Base-by-base conservation (phyloP, 2,113 vertebrate genomes). In the Nanorana parkeri region DNA sequence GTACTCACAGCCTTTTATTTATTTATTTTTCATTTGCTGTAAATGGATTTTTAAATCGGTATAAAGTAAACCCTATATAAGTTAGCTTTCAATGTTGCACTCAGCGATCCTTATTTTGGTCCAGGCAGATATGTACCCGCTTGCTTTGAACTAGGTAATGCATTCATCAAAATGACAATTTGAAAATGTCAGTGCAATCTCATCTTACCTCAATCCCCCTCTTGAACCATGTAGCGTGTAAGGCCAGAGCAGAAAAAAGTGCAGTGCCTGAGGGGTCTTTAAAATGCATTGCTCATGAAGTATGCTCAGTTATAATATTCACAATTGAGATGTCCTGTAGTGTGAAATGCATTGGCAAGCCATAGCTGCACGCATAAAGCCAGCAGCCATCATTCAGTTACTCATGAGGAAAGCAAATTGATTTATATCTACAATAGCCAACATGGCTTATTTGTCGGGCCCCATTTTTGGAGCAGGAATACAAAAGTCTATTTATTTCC, bases 161-260 rank as follows among this genome's bases (percentile, higher is more conserved):
- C 78, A 80, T 69, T 80, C 67, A 80, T 79, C 78, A 80, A 68
- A 36, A 58, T 80, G 78, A 80, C 66, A 80, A 69, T 80, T 80
- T 65, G 47, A 80, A 80, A 80, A 69, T 80, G 66, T 80, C 78
- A 80, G 67, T 61, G 67, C 66, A 80, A 71, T 69, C 78, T 71
- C 67, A 69, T 69, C 67, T 80, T 80, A 78, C 77, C 77, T 68
- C 76, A 54, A 7, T n/a, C 64, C 52, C 29, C 29, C 26, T 54
- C 54, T 23, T 47, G 28, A 69, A 80, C 54, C 65, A 15, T 71
- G 16, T 41, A 69, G 21, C 66, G 69, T 36, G 54, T 80, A 71
- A 80, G 74, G 74, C 74, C 74, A 65, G 32, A 36, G 66, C 28
- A 21, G 63, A 66, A 58, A 61, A 61, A 51, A 60, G 29, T 23